Base-by-base conservation (phyloP, 2,113 vertebrate species). In the Pontoporia blainvillei region DNA sequence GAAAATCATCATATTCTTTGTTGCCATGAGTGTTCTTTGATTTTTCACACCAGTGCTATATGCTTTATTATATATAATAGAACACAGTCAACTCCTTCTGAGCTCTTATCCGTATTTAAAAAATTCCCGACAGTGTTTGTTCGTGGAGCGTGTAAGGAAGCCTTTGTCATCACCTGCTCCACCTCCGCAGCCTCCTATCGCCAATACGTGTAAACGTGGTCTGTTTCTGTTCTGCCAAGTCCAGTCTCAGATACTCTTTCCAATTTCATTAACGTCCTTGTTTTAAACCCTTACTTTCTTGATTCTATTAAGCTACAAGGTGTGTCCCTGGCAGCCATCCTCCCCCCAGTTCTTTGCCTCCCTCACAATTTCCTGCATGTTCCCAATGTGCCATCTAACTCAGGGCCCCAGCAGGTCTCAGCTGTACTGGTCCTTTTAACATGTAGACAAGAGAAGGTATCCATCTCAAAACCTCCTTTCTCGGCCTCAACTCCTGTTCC, bases 21-120 rank as follows among this genome's bases (percentile, higher is more conserved):
- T 94, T 96, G 92, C 93, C 57, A 61, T 81, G 92, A 92, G 46
- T 62, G n/a, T 90, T 96, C 94, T 97, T 97, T 97, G 92, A 90
- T 96, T 97, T 97, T 95, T 95, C 87, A 87, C 75, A 90, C 92
- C 62, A 86, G 52, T 66, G 92, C 81, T 93, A 87, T 71, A 76
- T 87, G 87, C 92, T 96, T 97, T 96, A 96, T 97, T 95, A 93
- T 17, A 92, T 81, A 73, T 64, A 96, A 52, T 75, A 95, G 87
- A 87, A 79, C 34, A 18, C 64, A 93, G 84, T 78, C 49, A 46
- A 59, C 64, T 95, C 31, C 84, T 97, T 91, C 52, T 87, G 90
- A 96, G 64, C 62, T 91, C 95, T 94, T 81, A 64, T 94, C 44
- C 5, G 5, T 91, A 3, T 82, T 84, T 46, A n/a, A 82, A 49